Percentiles rank a stretch among this genome's conserved stretches.
phyloP scores from a whole-genome alignment of 2,113 vertebrate genomes.

The Cacatua alba region DNA sequence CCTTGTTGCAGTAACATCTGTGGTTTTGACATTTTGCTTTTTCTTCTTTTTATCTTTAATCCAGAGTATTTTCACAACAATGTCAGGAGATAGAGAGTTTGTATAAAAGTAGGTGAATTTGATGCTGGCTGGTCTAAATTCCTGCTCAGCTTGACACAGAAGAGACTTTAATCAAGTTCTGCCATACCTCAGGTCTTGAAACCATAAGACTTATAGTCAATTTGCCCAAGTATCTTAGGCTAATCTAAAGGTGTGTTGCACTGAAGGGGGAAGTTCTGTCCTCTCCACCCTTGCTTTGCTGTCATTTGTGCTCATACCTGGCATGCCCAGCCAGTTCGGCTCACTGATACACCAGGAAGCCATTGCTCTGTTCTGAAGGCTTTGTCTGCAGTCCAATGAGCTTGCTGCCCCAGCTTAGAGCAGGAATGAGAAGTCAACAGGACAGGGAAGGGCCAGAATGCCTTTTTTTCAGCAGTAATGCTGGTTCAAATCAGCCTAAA shows the following conservation, averaged over 20 bases:
- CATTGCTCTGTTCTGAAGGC: not conserved
- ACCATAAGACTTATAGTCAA: not conserved
- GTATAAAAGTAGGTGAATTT: not conserved
- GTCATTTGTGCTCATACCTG: not conserved
- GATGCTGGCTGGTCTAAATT: not conserved
- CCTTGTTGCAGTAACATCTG: not conserved
- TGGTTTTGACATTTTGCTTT: not conserved
- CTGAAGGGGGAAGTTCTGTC: not conserved
- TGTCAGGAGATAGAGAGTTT: not conserved
- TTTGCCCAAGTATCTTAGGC: not conserved
- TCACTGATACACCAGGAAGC: not conserved
- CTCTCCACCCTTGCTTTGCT: not conserved
- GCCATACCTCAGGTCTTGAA: not conserved
- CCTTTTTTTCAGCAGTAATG: not conserved
- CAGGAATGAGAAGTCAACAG: not conserved
- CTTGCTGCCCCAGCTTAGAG: not conserved
- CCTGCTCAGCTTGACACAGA: not conserved
- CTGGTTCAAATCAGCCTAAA: not conserved
- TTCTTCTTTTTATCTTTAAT: not conserved
- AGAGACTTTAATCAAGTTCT: not conserved
- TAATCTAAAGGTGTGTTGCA: not conserved
- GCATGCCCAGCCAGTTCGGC: not conserved
- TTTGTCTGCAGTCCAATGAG: not conserved
- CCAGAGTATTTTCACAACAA: not conserved
- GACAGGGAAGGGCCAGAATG: not conserved